These are phyloP conservation scores for Vipera ursinii DNA, from an alignment of 2,797 vertebrate genomes.

Conservation along the genomic window DNA sequence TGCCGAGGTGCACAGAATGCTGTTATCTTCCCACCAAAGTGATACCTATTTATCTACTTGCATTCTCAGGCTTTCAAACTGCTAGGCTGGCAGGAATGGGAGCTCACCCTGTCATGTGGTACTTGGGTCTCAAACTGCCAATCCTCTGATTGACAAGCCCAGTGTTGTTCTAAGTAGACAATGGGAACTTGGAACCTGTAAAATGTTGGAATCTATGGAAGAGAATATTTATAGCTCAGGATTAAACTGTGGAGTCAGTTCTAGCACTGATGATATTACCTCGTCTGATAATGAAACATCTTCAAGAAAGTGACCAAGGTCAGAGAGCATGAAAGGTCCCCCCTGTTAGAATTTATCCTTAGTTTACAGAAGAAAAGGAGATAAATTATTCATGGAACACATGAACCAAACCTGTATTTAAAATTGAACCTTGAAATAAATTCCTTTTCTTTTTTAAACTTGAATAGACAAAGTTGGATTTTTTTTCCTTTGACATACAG, in stretches of 20 bases:
- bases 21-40: background rate
- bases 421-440: background rate
- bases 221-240: no score
- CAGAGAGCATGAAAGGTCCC: background rate
- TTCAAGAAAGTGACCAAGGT: background rate
- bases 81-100: no score
- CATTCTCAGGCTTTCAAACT: no score
- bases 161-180: no score
- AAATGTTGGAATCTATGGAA: background rate
- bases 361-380: background rate
- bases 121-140: no score
- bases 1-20: background rate
- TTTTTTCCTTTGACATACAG: background rate
- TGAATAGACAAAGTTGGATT: background rate
- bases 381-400: background rate
- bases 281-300: background rate
- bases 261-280: background rate
- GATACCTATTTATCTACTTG: no score
- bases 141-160: no score
- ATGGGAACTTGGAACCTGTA: no score
- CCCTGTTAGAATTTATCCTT: background rate
- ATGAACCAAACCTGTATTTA: background rate
- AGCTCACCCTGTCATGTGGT: no score
- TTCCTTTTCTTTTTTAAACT: background rate
- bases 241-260: background rate